Percentiles rank a stretch among this genome's conserved stretches.
These are phyloP conservation scores for Sarcophaga carnaria DNA, from an alignment of 2,888 invertebrate species.

Conservation along the genomic window DNA sequence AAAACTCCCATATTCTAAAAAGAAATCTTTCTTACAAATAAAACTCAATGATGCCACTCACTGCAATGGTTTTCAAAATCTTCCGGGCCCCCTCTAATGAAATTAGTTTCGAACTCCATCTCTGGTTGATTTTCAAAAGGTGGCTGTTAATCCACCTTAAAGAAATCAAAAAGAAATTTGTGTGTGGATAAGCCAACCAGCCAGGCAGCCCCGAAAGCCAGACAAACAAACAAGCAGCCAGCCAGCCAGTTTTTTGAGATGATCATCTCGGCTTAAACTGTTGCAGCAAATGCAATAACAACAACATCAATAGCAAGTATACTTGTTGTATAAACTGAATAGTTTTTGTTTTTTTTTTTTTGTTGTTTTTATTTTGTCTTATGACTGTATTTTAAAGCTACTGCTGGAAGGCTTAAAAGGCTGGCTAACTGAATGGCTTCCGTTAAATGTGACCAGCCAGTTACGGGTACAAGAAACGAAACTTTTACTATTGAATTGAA, in stretches of 20 bases:
- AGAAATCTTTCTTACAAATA: too few species aligned
- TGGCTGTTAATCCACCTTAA: conserved; percentile 54
- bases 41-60: too few species aligned
- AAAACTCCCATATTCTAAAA: too few species aligned
- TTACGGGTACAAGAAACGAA: neutral
- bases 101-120: conserved; percentile 13
- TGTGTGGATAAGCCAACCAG: conserved; percentile 57
- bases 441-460: conserved; percentile 38
- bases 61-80: too few species aligned
- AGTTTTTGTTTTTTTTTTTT: too few species aligned
- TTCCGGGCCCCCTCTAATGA: neutral
- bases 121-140: conserved; percentile 24
- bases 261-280: conserved; percentile 42
- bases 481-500: conserved; percentile 19
- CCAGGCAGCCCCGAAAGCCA: neutral
- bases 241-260: neutral
- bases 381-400: conserved; percentile 2
- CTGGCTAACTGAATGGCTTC: conserved; percentile 41
- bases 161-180: conserved; percentile 27
- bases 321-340: conserved; percentile 53
- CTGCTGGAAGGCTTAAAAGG: conserved; percentile 52
- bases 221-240: neutral
- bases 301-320: conserved; percentile 4
- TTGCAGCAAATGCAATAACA: conserved; percentile 30
- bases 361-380: neutral